Base-by-base conservation (phyloP, 2,797 vertebrate genomes). In the Oreochromis grahami region DNA sequence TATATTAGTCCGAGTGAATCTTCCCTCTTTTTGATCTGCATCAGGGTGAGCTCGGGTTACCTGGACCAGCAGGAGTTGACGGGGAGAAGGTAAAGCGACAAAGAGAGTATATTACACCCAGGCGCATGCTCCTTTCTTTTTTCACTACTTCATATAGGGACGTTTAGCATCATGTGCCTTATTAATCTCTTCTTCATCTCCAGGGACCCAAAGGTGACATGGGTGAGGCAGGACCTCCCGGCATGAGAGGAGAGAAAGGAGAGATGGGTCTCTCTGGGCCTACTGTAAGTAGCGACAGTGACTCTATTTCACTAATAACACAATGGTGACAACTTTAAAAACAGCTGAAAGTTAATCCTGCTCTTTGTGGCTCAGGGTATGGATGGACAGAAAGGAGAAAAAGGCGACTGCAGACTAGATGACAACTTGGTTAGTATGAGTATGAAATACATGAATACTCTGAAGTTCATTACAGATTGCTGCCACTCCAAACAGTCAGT, bases 1-100 rank as follows among this genome's bases (percentile, higher is more conserved):
- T 34, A 55, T 29, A 38, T 76, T 58, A 13, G 34, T 65, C 5
- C 26, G 13, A 79, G 6, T 34, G 12, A 76, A 55, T 76, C 12
- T 45, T 53, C 76, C 12, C 3, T 55, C 11, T 63, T 10, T 86
- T 86, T 84, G 38, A 58, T 21, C 36, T 50, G 9, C 11, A 24
- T 43, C 80, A 99, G 98, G 98, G 98, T 13, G 98, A 99, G 84
- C 96, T 97, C 5, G 98, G 98, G 65, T 94, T 97, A 91, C 97
- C 97, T 1, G 98, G 98, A 8, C 95, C 95, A 29, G 97, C 97
- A 11, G 98, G 98, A 84, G 82, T 96, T 15, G 98, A 98, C 1
- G 98, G 98, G 52, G 96, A 96, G 82, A 96, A 97, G 97, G 98
- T 99, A 92, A 7, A 78, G 21, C 72, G 6, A 10, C 12, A 56